A percentile compares a stretch with the other conserved stretches of the same genome.
Evolutionary conservation across 2,113 vertebrate species (phyloP).

Genomic region (Quiscalus mexicanus): DNA sequence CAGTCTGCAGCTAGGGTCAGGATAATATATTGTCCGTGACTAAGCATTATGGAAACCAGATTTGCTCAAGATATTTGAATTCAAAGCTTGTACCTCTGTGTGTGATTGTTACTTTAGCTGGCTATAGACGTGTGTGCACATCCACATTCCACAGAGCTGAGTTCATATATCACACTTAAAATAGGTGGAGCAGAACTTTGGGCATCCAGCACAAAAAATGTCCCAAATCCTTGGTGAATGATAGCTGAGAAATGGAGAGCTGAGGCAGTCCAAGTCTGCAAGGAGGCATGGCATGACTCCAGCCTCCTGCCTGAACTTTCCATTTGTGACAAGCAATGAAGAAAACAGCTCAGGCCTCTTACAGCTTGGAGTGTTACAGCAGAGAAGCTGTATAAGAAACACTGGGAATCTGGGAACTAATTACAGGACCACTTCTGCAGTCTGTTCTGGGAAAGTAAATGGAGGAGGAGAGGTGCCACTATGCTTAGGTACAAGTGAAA

Average conservation of each 20-base stretch:
- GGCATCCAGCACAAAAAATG: neutral
- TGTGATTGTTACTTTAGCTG: neutral
- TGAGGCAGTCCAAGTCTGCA: neutral
- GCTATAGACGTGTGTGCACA: neutral
- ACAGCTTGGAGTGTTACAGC: accelerated
- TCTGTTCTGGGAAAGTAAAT: neutral
- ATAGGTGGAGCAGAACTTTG: neutral
- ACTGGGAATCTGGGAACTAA: neutral
- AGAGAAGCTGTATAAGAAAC: neutral
- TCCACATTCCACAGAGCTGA: neutral
- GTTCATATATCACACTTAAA: neutral
- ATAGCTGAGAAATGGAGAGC: neutral
- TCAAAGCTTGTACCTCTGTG: neutral
- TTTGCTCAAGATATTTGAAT: neutral
- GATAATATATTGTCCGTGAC: neutral
- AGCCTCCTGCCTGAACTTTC: neutral
- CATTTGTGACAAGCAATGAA: neutral
- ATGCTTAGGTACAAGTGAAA: neutral
- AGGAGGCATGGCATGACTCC: neutral
- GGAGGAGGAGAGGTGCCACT: neutral
- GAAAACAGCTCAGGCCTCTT: neutral
- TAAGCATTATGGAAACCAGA: neutral
- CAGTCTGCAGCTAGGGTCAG: neutral
- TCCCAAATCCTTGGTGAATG: neutral
- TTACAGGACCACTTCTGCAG: neutral